phyloP scores from a whole-genome alignment of 2,113 vertebrate species.

The Myxocyprinus asiaticus region DNA sequence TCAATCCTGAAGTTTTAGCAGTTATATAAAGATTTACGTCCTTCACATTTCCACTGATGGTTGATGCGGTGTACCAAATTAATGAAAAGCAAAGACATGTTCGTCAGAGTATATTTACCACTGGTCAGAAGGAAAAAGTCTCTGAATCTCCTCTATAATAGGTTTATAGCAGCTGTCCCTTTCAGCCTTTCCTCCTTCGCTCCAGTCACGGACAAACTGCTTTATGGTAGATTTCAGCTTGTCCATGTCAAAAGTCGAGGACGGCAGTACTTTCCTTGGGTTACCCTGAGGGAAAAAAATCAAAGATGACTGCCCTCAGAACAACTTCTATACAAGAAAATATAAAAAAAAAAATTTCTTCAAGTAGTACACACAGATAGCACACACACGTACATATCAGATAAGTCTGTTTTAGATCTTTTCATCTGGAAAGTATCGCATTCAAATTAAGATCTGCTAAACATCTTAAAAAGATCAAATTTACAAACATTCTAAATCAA shows the following conservation, averaged over 20 bases:
- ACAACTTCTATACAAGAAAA: no score
- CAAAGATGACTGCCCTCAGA: not conserved
- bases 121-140: constrained; percentile 88
- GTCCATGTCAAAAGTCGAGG: constrained; percentile 99
- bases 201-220: constrained; percentile 99
- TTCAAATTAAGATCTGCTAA: not conserved
- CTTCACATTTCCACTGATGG: constrained; percentile 57
- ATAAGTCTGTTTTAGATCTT: no score
- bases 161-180: constrained; percentile 94
- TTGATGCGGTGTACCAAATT: constrained; percentile 27
- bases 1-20: no score
- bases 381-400: no score
- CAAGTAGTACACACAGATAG: no score
- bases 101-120: constrained; percentile 76
- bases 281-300: constrained; percentile 53
- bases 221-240: constrained; percentile 98
- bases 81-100: not conserved
- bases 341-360: no score
- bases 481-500: no score
- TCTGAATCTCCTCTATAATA: constrained; percentile 91
- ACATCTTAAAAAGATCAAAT: no score
- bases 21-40: not conserved
- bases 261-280: constrained; percentile 79
- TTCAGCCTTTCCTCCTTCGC: constrained; percentile 87
- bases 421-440: no score